Percentiles rank a stretch among this genome's conserved stretches.
phyloP scores from a whole-genome alignment of 2,888 invertebrate species.

The Tryphoninae sp. region DNA sequence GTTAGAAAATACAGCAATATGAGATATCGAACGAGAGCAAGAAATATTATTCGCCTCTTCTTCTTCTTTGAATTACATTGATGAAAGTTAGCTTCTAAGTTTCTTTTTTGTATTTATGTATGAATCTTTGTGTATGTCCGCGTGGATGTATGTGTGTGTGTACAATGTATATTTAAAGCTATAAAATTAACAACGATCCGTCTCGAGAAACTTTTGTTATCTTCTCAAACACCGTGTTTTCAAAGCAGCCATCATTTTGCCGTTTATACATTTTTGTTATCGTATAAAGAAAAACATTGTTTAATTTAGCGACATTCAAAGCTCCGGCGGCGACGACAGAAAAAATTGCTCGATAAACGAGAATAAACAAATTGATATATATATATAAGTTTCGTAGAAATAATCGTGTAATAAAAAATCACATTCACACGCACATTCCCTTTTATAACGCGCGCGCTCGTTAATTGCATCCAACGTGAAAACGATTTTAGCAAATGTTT shows the following conservation, averaged over 20 bases:
- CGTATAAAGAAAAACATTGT: slow-evolving; percentile 28
- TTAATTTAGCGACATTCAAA: slow-evolving; percentile 62
- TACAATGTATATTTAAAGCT: slow-evolving; percentile 53
- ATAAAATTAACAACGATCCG: slow-evolving; percentile 61
- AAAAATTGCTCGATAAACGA: slow-evolving; percentile 37
- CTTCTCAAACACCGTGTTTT: slow-evolving; percentile 60
- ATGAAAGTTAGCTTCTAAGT: slow-evolving; percentile 50
- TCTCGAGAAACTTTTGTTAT: slow-evolving; percentile 60
- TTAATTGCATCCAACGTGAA: slow-evolving; percentile 14
- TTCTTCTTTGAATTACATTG: slow-evolving; percentile 54
- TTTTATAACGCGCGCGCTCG: not conserved
- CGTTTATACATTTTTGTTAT: not conserved
- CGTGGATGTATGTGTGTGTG: slow-evolving; percentile 36
- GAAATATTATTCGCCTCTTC: slow-evolving; percentile 19
- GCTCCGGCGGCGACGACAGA: slow-evolving; percentile 50
- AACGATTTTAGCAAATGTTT: too few relatives aligned
- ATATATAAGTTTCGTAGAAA: not conserved
- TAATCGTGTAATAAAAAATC: slow-evolving; percentile 20
- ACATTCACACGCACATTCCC: slow-evolving; percentile 12
- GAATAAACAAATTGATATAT: slow-evolving; percentile 25
- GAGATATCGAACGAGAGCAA: slow-evolving; percentile 50
- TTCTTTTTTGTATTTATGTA: not conserved
- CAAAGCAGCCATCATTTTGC: slow-evolving; percentile 61
- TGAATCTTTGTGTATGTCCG: slow-evolving; percentile 36
- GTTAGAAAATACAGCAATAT: slow-evolving; percentile 12